A percentile compares a stretch with the other conserved stretches of the same genome.
Evolutionary conservation across 2,888 invertebrate genomes (phyloP).

Genomic region (Chrysodeixis includens): DNA sequence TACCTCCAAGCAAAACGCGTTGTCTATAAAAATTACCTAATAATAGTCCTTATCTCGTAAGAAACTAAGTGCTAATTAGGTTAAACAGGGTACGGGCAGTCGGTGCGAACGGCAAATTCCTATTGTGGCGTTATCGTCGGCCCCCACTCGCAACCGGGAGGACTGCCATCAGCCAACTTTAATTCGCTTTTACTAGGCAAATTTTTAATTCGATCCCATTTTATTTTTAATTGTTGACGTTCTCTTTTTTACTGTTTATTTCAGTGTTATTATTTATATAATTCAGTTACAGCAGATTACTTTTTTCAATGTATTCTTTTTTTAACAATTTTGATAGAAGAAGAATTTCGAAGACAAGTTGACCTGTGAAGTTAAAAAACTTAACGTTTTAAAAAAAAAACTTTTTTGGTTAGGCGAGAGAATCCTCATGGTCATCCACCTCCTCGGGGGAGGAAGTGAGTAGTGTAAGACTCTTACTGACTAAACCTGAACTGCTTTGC

Average conservation of each 20-base stretch:
- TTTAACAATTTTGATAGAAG: too few species aligned
- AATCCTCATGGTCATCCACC: too few species aligned
- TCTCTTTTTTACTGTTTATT: slow-evolving; percentile 25
- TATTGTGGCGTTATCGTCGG: slow-evolving; percentile 84
- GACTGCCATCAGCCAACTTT: slow-evolving; percentile 78
- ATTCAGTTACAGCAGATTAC: too few species aligned
- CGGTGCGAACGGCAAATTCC: slow-evolving; percentile 81
- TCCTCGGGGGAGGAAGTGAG: too few species aligned
- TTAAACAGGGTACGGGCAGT: slow-evolving; percentile 74
- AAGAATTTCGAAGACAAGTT: too few species aligned
- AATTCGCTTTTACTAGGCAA: slow-evolving; percentile 81
- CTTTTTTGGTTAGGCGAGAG: too few species aligned
- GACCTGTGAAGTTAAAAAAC: too few species aligned
- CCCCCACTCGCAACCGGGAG: slow-evolving; percentile 74
- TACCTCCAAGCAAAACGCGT: slow-evolving; percentile 47
- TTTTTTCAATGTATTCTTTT: background rate
- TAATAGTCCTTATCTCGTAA: slow-evolving; percentile 69
- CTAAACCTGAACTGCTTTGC: too few species aligned
- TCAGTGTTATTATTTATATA: background rate
- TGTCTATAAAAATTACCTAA: slow-evolving; percentile 66
- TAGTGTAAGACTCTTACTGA: too few species aligned
- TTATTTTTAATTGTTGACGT: slow-evolving; percentile 48
- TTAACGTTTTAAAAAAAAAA: too few species aligned
- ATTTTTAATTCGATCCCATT: slow-evolving; percentile 81
- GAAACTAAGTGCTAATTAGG: slow-evolving; percentile 78